phyloP scores from a whole-genome alignment of 2,797 vertebrate genomes.

The Rhinoraja longicauda region DNA sequence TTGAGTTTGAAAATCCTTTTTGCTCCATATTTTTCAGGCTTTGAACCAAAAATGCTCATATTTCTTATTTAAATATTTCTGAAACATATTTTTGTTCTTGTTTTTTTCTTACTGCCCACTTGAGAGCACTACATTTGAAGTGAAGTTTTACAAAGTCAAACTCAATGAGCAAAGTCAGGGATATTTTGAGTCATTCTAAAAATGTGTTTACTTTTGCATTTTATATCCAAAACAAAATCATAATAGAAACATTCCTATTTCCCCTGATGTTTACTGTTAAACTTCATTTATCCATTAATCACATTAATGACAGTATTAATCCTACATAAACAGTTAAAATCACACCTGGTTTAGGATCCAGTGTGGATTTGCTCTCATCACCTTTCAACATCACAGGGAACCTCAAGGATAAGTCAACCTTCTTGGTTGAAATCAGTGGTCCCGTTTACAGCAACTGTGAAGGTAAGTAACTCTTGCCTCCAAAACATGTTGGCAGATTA shows the following conservation, averaged over 20 bases:
- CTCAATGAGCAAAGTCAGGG: background rate
- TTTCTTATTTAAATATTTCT: background rate
- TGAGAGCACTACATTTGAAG: background rate
- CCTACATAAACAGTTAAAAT: background rate
- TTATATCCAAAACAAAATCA: background rate
- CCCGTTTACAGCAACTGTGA: background rate
- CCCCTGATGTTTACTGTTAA: background rate
- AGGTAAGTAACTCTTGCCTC: background rate
- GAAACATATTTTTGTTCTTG: background rate
- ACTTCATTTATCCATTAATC: background rate
- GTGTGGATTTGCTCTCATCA: background rate
- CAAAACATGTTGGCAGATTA: slow-evolving; percentile 20
- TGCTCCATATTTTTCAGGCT: background rate
- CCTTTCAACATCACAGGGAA: background rate
- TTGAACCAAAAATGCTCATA: background rate
- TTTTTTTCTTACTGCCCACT: background rate
- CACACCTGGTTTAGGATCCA: background rate
- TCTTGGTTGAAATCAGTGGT: background rate
- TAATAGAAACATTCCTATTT: background rate
- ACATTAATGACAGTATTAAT: background rate
- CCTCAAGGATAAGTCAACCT: background rate
- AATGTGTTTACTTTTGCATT: background rate
- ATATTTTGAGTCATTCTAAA: background rate
- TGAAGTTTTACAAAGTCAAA: background rate
- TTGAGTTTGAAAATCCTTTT: background rate